Evolutionary conservation across 2,888 invertebrate species (phyloP).

Genomic region (Nebria brevicollis): DNA sequence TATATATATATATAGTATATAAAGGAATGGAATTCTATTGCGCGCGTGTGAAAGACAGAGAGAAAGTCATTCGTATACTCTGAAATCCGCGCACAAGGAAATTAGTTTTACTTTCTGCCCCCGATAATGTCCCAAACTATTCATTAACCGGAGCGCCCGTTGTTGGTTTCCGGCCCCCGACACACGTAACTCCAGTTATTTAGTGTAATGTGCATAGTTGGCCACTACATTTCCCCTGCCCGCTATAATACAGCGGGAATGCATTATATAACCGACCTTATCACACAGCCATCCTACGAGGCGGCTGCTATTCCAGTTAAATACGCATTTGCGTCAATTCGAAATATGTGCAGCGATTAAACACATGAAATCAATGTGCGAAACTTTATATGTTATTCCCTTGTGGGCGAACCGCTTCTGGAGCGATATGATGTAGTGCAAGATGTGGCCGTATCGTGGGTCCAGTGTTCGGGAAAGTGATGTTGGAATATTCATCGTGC

Average conservation of each 20-base stretch:
- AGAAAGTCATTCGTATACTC: background rate
- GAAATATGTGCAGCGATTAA: too few species aligned
- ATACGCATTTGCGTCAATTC: background rate
- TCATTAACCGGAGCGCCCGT: conserved; percentile 26
- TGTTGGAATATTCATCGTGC: conserved; percentile 4
- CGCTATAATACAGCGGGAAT: background rate
- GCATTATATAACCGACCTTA: background rate
- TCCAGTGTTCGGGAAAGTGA: conserved; percentile 8
- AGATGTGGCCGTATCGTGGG: background rate
- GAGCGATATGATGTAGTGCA: background rate
- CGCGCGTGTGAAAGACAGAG: background rate
- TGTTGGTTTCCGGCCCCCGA: background rate
- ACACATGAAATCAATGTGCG: too few species aligned
- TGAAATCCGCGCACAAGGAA: conserved; percentile 12
- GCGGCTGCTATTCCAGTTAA: background rate
- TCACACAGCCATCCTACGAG: too few species aligned
- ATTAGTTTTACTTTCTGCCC: conserved; percentile 44
- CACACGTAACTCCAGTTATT: conserved; percentile 33
- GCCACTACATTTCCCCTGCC: background rate
- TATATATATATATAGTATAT: background rate
- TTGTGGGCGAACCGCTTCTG: too few species aligned
- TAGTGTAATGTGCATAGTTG: conserved; percentile 37
- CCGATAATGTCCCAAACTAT: conserved; percentile 41
- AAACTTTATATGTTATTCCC: too few species aligned
- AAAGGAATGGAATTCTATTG: background rate